A percentile compares a stretch with the other conserved stretches of the same genome.
Evolutionary conservation across 2,113 vertebrate species (phyloP).

Genomic region (Perca fluviatilis): DNA sequence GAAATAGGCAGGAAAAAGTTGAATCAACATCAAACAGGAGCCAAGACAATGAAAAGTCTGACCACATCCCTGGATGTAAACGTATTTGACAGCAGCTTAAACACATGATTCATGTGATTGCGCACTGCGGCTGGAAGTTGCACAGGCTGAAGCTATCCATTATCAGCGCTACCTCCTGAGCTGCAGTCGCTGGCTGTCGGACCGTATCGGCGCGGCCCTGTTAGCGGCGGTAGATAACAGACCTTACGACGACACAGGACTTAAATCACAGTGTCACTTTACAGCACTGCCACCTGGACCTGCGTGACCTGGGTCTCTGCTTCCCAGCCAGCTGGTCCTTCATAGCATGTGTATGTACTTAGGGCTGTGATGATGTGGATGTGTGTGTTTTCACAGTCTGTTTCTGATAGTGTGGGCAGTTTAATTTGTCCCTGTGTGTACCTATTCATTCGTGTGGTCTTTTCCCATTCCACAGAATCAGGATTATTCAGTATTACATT

Average conservation of each 20-base stretch:
- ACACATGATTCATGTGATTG: conserved; percentile 51
- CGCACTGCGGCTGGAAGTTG: conserved; percentile 34
- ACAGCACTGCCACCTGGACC: conserved; percentile 67
- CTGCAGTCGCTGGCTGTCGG: conserved; percentile 62
- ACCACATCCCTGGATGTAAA: conserved; percentile 9
- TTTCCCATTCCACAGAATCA: neutral
- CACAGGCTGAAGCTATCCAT: conserved; percentile 32
- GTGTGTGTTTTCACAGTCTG: neutral
- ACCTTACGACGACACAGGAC: conserved; percentile 60
- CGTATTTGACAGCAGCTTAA: conserved; percentile 45
- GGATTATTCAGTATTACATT: neutral
- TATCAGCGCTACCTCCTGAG: conserved; percentile 67
- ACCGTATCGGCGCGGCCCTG: conserved; percentile 59
- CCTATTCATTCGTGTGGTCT: neutral
- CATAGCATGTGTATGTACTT: neutral
- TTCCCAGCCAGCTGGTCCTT: conserved; percentile 47
- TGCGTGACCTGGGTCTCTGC: conserved; percentile 49
- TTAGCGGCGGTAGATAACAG: conserved; percentile 76
- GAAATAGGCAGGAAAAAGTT: neutral
- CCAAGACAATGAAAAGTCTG: conserved; percentile 16
- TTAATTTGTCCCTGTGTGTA: neutral
- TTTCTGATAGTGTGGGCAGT: conserved; percentile 4
- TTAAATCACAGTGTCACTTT: conserved; percentile 83
- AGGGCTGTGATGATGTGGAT: neutral
- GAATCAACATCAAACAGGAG: conserved; percentile 2